phyloP scores from a whole-genome alignment of 2,888 invertebrate species.

The Cenopis cana region DNA sequence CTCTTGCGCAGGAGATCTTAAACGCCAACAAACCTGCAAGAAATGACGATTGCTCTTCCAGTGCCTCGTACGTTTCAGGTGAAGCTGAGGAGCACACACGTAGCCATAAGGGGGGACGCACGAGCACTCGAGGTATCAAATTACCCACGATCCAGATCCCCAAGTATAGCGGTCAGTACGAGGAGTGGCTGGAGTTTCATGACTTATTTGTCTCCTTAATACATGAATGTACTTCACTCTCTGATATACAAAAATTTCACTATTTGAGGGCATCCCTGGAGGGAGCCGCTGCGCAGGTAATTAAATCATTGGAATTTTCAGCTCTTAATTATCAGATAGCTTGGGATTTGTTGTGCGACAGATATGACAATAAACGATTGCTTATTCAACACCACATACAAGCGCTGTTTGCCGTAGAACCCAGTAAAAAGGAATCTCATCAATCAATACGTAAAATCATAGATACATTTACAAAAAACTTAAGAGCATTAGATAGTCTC shows the following conservation, averaged over 20 bases:
- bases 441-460: constrained; percentile 29
- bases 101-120: not conserved
- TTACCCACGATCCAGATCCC: constrained; percentile 22
- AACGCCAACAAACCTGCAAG: constrained; percentile 20
- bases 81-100: constrained; percentile 4
- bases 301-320: constrained; percentile 44
- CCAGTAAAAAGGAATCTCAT: not conserved
- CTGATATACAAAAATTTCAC: constrained; percentile 44
- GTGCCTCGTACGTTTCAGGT: constrained; percentile 25
- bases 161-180: constrained; percentile 36
- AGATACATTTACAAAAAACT: constrained; percentile 22
- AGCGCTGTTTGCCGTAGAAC: too few relatives aligned
- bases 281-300: constrained; percentile 43
- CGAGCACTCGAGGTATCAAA: constrained; percentile 30
- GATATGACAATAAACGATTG: constrained; percentile 44
- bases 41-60: constrained; percentile 14
- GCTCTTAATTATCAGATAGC: constrained; percentile 43
- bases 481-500: too few relatives aligned
- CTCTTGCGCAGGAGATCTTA: constrained; percentile 16
- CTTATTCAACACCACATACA: constrained; percentile 34
- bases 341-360: constrained; percentile 44
- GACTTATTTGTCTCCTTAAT: constrained; percentile 42
- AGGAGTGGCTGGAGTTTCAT: constrained; percentile 40
- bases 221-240: constrained; percentile 29
- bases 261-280: constrained; percentile 42